phyloP scores from a whole-genome alignment of 2,113 vertebrate species.

The Spermophilus dauricus region DNA sequence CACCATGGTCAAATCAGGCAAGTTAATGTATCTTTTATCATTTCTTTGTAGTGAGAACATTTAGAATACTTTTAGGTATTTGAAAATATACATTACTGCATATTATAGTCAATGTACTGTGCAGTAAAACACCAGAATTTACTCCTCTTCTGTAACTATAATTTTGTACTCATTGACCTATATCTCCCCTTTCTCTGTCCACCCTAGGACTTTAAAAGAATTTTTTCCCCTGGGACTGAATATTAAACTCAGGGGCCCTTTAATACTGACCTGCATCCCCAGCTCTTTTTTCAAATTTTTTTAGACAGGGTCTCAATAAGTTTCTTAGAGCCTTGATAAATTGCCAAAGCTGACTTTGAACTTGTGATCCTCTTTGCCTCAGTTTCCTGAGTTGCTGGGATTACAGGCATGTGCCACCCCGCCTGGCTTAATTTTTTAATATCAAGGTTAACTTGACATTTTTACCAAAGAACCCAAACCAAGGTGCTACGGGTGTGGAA shows the following conservation, averaged over 20 bases:
- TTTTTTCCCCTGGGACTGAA: neutral
- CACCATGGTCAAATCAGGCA: neutral
- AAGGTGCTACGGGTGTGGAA: neutral
- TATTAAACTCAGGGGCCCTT: neutral
- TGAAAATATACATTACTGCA: neutral
- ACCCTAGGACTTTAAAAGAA: no score
- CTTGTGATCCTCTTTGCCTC: neutral
- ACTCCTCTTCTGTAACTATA: neutral
- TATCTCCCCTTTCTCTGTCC: neutral
- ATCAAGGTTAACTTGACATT: neutral
- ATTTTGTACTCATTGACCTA: neutral
- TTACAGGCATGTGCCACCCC: neutral
- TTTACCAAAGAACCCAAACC: constrained; percentile 30
- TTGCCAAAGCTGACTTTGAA: neutral
- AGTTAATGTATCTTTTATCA: no score
- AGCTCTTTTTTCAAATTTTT: neutral
- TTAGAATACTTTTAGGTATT: neutral
- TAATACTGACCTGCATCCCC: neutral
- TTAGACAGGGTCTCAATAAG: neutral
- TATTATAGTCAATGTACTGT: neutral
- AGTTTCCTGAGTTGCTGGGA: neutral
- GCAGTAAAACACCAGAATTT: neutral
- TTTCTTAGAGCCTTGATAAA: neutral
- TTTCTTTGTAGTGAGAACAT: neutral
- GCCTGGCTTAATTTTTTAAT: neutral